These are phyloP conservation scores for Zosterops lateralis DNA, from an alignment of 2,113 vertebrate species.

Conservation along the genomic window DNA sequence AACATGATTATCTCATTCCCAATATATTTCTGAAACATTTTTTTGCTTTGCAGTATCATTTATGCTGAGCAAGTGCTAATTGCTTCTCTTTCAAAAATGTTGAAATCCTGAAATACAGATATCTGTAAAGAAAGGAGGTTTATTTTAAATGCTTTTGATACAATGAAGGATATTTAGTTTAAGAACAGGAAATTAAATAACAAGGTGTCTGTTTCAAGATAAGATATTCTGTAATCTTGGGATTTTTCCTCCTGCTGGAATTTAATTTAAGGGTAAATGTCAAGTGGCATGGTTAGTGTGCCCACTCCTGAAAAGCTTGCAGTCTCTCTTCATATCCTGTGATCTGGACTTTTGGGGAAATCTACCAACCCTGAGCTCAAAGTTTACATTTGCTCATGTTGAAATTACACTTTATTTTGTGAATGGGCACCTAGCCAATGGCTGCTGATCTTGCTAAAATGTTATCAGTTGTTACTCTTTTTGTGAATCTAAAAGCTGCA, in stretches of 20 bases:
- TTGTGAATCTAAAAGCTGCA: not conserved
- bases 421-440: not conserved
- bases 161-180: not conserved
- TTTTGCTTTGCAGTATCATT: not conserved
- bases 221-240: not conserved
- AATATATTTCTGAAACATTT: not conserved
- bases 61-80: not conserved
- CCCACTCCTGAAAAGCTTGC: not conserved
- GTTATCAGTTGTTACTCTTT: not conserved
- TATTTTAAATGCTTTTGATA: not conserved
- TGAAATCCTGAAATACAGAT: not conserved
- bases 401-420: not conserved
- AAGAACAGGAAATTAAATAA: not conserved
- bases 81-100: not conserved
- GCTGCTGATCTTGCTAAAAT: not conserved
- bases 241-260: not conserved
- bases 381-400: not conserved
- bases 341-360: not conserved
- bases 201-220: not conserved
- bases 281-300: not conserved
- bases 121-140: not conserved
- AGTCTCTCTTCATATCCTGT: not conserved
- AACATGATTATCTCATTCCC: not conserved
- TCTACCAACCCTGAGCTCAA: not conserved
- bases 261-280: not conserved